phyloP scores from a whole-genome alignment of 1,140 invertebrate genomes.

The Brachionus calyciflorus region DNA sequence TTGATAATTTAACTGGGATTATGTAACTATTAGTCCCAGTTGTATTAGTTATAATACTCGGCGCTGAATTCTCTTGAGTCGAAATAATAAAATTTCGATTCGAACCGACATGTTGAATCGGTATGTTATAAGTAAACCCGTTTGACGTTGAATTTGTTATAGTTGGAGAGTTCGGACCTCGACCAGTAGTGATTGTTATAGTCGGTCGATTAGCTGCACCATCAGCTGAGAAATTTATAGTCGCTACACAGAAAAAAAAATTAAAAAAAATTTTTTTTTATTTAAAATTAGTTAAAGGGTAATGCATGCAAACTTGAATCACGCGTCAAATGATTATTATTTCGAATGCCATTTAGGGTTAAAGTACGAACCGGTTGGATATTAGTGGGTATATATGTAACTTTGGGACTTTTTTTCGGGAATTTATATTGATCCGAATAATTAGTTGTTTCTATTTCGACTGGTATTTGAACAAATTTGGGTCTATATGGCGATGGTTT shows the following conservation, averaged over 20 bases:
- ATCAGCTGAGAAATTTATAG: constrained; percentile 30
- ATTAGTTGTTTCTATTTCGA: constrained; percentile 3
- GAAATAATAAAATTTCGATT: constrained; percentile 39
- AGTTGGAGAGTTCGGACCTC: constrained; percentile 23
- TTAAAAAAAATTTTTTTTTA: too few relatives aligned
- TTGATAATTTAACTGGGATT: constrained; percentile 27
- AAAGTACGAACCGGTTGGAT: constrained; percentile 22
- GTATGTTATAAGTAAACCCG: constrained; percentile 43
- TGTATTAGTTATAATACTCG: background rate
- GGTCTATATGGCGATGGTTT: constrained; percentile 29
- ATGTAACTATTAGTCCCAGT: constrained; percentile 5
- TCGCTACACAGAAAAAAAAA: constrained; percentile 17
- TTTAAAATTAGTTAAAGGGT: background rate
- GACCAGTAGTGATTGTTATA: constrained; percentile 33
- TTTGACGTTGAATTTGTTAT: constrained; percentile 1
- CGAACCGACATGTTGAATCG: constrained; percentile 41
- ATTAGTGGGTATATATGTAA: background rate
- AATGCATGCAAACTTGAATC: constrained; percentile 5
- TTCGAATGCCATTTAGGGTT: constrained; percentile 33
- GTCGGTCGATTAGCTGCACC: constrained; percentile 16
- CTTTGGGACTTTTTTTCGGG: background rate
- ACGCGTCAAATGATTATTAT: background rate
- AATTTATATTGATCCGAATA: constrained; percentile 20
- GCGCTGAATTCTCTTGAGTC: background rate
- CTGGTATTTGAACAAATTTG: constrained; percentile 28